Conservation (phyloP, 1,140 invertebrate genomes). For the Bactericera cockerelli region DNA sequence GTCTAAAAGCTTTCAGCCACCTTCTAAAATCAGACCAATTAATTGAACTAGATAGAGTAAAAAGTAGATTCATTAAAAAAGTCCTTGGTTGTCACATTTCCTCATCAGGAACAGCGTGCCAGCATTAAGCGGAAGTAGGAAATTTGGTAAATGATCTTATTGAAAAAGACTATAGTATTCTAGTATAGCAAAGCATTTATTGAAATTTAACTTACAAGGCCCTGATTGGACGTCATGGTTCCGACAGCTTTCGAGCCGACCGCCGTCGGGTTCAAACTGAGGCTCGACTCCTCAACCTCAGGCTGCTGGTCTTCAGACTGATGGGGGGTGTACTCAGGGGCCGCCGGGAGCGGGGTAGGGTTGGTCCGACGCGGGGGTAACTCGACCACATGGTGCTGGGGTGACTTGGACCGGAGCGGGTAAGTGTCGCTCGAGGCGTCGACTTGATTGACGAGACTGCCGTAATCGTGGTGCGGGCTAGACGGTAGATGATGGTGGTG, state of each 20-base stretch:
- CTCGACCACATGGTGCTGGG: not conserved
- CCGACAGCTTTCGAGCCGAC: constrained; percentile 2
- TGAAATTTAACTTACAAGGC: not conserved
- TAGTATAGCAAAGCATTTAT: too few relatives aligned
- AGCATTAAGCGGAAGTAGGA: too few relatives aligned
- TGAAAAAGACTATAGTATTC: too few relatives aligned
- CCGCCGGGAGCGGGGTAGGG: constrained; percentile 28
- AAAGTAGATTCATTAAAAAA: too few relatives aligned
- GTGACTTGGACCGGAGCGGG: not conserved
- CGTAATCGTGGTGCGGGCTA: constrained; percentile 37
- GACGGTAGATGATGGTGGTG: too few relatives aligned
- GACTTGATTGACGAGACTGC: constrained; percentile 34
- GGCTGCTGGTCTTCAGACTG: constrained; percentile 27
- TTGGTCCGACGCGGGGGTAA: not conserved
- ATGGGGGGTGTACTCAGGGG: constrained; percentile 30
- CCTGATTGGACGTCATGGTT: not conserved
- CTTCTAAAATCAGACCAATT: too few relatives aligned
- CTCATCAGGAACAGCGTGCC: too few relatives aligned
- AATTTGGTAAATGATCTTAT: too few relatives aligned
- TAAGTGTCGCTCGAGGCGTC: constrained; percentile 25
- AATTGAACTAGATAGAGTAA: too few relatives aligned
- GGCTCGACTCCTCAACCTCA: not conserved
- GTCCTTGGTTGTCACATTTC: too few relatives aligned
- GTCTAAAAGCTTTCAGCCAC: too few relatives aligned
- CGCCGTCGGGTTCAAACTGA: not conserved